Evolutionary conservation across 1,140 invertebrate genomes (phyloP).

Genomic region (Antheraea pernyi): DNA sequence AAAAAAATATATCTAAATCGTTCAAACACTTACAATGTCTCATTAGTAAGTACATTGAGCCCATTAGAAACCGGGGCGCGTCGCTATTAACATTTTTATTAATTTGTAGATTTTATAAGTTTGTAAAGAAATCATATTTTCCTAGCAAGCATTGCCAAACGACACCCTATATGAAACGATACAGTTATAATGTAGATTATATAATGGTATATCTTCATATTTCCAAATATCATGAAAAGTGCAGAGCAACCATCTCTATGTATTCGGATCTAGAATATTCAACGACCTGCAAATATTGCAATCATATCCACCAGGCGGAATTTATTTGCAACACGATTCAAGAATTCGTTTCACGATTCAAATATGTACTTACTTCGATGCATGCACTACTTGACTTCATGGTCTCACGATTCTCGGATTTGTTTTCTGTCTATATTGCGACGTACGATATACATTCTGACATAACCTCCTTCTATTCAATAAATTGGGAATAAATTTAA

Average conservation of each 20-base stretch:
- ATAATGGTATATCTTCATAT: neutral
- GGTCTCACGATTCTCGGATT: neutral
- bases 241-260: neutral
- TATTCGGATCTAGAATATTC: neutral
- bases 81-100: too few relatives aligned
- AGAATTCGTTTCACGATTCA: neutral
- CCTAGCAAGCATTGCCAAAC: too few relatives aligned
- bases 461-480: neutral
- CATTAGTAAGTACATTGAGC: too few relatives aligned
- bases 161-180: too few relatives aligned
- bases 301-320: neutral
- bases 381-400: conserved; percentile 1
- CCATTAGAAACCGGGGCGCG: too few relatives aligned
- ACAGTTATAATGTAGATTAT: too few relatives aligned
- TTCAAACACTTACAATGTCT: too few relatives aligned
- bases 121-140: too few relatives aligned
- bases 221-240: neutral
- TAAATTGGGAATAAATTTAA: neutral
- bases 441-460: neutral
- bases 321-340: neutral
- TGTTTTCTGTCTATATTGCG: neutral
- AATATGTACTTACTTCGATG: neutral
- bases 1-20: too few relatives aligned
- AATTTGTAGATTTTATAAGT: too few relatives aligned
- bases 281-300: neutral